Conservation (phyloP, 2,113 vertebrate species). For the Dermatemys mawii region DNA sequence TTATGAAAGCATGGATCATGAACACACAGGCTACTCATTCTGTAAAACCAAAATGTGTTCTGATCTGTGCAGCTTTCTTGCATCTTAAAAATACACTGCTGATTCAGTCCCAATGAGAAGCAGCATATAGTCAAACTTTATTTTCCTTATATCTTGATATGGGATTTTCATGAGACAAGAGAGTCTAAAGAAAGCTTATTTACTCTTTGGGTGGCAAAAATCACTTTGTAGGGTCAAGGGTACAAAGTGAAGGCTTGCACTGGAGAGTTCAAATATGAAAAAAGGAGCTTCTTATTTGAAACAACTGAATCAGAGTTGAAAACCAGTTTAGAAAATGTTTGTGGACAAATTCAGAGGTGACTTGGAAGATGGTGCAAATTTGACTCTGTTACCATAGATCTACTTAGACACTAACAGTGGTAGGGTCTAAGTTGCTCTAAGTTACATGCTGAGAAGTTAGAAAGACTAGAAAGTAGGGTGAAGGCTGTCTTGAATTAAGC, state of each 20-base stretch:
- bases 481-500: not conserved
- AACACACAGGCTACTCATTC: not conserved
- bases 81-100: not conserved
- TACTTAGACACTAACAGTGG: not conserved
- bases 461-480: not conserved
- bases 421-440: not conserved
- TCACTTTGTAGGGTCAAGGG: constrained; percentile 34
- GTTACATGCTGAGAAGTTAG: not conserved
- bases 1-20: not conserved
- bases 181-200: not conserved
- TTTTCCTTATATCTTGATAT: not conserved
- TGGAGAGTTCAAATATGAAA: not conserved
- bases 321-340: constrained; percentile 32
- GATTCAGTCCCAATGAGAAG: not conserved
- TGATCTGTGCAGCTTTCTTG: not conserved
- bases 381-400: not conserved
- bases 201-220: constrained; percentile 17
- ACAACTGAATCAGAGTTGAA: not conserved
- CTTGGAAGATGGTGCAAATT: not conserved
- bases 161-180: not conserved
- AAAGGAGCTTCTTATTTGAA: not conserved
- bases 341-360: not conserved
- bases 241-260: not conserved
- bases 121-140: not conserved
- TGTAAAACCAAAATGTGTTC: not conserved